Percentiles rank a stretch among this genome's conserved stretches.
These are phyloP conservation scores for Cheiracanthium punctorium DNA, from an alignment of 2,888 invertebrate species.

Conservation along the genomic window DNA sequence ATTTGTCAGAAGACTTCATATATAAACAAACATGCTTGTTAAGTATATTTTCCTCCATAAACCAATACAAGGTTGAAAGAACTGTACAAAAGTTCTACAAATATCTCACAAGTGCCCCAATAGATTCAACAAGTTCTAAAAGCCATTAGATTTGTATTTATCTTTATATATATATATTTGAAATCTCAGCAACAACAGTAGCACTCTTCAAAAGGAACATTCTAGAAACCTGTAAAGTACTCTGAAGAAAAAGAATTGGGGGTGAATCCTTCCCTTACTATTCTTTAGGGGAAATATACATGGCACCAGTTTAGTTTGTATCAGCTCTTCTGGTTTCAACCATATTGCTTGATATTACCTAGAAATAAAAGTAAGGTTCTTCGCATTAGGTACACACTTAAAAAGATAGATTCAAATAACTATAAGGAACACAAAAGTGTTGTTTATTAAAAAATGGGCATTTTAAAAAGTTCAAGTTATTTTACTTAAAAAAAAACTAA, in stretches of 20 bases:
- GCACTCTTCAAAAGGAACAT: conserved; percentile 12
- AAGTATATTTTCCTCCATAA: not conserved
- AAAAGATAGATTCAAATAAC: too few species aligned
- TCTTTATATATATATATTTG: not conserved
- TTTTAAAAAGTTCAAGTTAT: too few species aligned
- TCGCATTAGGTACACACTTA: too few species aligned
- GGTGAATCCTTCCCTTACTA: not conserved
- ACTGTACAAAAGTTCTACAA: conserved; percentile 4
- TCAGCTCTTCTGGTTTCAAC: not conserved
- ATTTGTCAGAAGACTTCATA: not conserved
- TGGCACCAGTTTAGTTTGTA: conserved; percentile 15
- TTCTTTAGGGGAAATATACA: not conserved
- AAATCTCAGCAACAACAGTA: conserved; percentile 3
- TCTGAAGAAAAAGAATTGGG: not conserved
- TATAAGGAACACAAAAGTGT: too few species aligned
- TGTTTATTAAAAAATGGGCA: too few species aligned
- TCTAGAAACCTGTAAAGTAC: conserved; percentile 1
- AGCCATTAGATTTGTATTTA: too few species aligned
- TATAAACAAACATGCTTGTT: not conserved
- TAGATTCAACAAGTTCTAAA: conserved; percentile 4
- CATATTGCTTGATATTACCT: not conserved
- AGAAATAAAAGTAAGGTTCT: too few species aligned
- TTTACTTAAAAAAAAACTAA: too few species aligned
- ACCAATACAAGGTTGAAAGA: conserved; percentile 5
- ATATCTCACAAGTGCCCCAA: conserved; percentile 13